phyloP scores from a whole-genome alignment of 2,888 invertebrate genomes.

The Drosophila nr. perissopoda region DNA sequence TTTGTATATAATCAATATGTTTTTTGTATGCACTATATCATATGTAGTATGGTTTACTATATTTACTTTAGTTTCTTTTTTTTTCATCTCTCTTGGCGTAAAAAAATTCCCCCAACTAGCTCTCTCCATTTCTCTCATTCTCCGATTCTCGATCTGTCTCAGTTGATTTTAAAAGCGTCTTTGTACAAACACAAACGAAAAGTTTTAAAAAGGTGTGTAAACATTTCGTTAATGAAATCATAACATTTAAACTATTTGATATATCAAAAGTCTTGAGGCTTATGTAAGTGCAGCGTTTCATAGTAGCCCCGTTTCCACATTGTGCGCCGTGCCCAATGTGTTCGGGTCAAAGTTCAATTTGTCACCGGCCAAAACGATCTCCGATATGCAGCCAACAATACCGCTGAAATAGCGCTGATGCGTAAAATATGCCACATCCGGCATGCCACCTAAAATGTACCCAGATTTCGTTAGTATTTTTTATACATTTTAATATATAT shows the following conservation, averaged over 20 bases:
- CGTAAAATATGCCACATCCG: conserved; percentile 90
- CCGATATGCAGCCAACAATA: conserved; percentile 92
- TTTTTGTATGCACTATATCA: conserved; percentile 54
- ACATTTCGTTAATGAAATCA: conserved; percentile 49
- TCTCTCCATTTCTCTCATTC: conserved; percentile 1
- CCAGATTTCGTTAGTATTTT: not conserved
- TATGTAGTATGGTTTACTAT: conserved; percentile 70
- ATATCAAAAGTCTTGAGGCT: conserved; percentile 82
- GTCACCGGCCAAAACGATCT: conserved; percentile 92
- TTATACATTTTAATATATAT: not conserved
- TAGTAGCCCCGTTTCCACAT: conserved; percentile 85
- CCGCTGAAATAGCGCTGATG: conserved; percentile 90
- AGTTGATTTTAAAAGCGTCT: conserved; percentile 72
- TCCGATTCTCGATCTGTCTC: conserved; percentile 13
- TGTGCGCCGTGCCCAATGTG: conserved; percentile 84
- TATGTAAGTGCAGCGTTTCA: conserved; percentile 81
- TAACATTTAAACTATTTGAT: conserved; percentile 81
- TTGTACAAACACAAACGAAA: conserved; percentile 79
- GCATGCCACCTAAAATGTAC: conserved; percentile 89
- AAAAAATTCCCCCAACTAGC: conserved; percentile 63
- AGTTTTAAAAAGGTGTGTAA: conserved; percentile 26
- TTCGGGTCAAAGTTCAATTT: conserved; percentile 88
- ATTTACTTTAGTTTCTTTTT: conserved; percentile 41
- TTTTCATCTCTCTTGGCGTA: conserved; percentile 57
- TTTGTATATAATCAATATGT: conserved; percentile 66